Conservation (phyloP, 2,113 vertebrate species). For the Xenopus laevis region DNA sequence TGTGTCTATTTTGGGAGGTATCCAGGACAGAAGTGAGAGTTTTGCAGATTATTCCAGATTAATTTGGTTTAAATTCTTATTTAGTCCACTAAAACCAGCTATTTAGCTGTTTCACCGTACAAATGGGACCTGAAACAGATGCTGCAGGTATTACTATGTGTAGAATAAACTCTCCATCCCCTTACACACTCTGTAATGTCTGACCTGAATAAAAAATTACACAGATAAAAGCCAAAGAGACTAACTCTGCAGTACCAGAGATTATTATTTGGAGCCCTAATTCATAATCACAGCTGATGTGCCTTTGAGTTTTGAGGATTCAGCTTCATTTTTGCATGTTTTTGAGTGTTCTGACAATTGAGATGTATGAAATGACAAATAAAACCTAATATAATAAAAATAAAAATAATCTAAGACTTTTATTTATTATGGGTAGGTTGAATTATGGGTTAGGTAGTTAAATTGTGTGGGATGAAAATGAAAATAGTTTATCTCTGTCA, state of each 20-base stretch:
- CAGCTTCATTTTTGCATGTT: not conserved
- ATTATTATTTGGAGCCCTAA: not conserved
- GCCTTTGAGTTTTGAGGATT: not conserved
- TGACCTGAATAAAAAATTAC: conserved; percentile 15
- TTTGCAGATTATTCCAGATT: too few relatives aligned
- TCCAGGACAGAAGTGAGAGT: too few relatives aligned
- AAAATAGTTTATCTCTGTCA: too few relatives aligned
- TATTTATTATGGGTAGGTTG: not conserved
- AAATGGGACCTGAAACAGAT: conserved; percentile 17
- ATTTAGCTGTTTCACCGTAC: conserved; percentile 14
- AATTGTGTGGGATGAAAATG: too few relatives aligned
- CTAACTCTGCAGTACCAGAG: not conserved
- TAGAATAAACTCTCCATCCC: not conserved
- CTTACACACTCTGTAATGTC: conserved; percentile 7
- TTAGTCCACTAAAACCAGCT: conserved; percentile 2
- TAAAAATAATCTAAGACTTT: not conserved
- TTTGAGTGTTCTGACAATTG: not conserved
- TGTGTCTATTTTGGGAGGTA: too few relatives aligned
- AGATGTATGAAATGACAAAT: not conserved
- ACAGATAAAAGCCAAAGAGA: conserved; percentile 8
- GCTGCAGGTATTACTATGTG: not conserved
- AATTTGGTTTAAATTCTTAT: conserved; percentile 11
- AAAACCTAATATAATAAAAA: conserved; percentile 18
- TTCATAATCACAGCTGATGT: conserved; percentile 7
- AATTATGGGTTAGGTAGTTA: too few relatives aligned